Conservation (phyloP, 2,888 invertebrate genomes). For the Hemistola chrysoprasaria region DNA sequence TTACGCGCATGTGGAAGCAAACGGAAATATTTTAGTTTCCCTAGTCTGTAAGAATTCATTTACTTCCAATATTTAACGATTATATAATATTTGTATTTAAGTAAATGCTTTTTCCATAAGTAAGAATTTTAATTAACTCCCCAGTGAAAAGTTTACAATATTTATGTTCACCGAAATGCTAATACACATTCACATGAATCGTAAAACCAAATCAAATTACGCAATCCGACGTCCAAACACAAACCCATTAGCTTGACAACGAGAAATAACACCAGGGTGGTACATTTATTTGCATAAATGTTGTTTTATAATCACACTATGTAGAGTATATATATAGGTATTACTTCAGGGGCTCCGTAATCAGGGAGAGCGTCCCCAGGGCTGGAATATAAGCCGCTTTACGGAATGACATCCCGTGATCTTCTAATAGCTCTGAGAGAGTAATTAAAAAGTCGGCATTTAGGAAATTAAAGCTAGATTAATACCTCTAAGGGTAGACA, state of each 20-base stretch:
- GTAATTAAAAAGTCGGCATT: slow-evolving; percentile 22
- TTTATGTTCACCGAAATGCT: neutral
- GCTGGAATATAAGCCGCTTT: slow-evolving; percentile 32
- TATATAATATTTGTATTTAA: too few species aligned
- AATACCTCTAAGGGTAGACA: too few species aligned
- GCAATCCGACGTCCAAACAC: slow-evolving; percentile 10
- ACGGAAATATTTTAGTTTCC: slow-evolving; percentile 13
- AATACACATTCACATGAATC: neutral
- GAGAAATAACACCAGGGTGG: slow-evolving; percentile 19
- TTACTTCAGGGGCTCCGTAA: slow-evolving; percentile 1
- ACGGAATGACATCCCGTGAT: slow-evolving; percentile 36
- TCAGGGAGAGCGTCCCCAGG: slow-evolving; percentile 9
- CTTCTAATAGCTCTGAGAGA: slow-evolving; percentile 26
- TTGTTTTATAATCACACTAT: slow-evolving; percentile 19
- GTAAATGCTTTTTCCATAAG: too few species aligned
- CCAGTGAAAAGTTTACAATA: too few species aligned
- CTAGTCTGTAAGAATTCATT: slow-evolving; percentile 3
- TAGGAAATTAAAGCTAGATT: neutral
- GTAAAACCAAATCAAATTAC: slow-evolving; percentile 19
- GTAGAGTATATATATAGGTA: too few species aligned
- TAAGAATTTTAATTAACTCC: too few species aligned
- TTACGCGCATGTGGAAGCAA: neutral
- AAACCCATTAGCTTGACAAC: slow-evolving; percentile 23
- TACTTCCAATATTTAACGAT: neutral
- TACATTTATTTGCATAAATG: slow-evolving; percentile 29